Base-by-base conservation (phyloP, 2,888 invertebrate species). In the Rhagium mordax region DNA sequence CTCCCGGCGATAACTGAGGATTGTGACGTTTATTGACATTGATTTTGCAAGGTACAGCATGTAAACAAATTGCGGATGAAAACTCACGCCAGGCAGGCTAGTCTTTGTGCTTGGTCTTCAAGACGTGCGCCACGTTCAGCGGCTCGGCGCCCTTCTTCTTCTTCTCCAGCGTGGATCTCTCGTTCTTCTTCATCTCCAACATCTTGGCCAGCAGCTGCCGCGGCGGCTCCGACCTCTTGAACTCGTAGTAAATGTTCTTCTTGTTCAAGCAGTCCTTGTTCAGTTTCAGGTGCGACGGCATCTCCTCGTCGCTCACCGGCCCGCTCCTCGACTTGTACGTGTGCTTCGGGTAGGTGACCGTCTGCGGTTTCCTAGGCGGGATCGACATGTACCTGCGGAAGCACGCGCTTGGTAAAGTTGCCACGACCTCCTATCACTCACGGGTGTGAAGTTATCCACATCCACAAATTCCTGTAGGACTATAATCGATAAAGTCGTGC, bases 171-270 rank as follows among this genome's bases (percentile, higher is more conserved):
- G 71, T 65, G 2, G 65, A 65, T 49, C 41, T 59, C 20, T 77
- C 71, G 61, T 85, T 85, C 57, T 75, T 74, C 29, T 80, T 76
- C 51, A 85, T 81, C 77, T 86, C 87, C 13, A 84, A 72, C 68
- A 85, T 71, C 66, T 79, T 78, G 5, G 81, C 82, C 10, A 85
- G 51, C 68, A 86, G 71, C 53, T 84, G 83, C 47, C 78, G 75
- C 0, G 87, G 86, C 15, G 85, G 84, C 48, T 84, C 84, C 8
- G 85, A 83, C 59, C 83, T 78, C 68, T 87, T 87, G 51, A 83
- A 83, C 69, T 85, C 84, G 15, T 81, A 74, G 70, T 81, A 83
- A 51, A 86, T 80, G 70, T 87, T 87, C 74, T 87, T 87, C 72
- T 77, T 82, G 41, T 86, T 85, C 47, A 87, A 66, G 21, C 84